Base-by-base conservation (phyloP, 1,140 invertebrate genomes). In the Drosophila elegans region DNA sequence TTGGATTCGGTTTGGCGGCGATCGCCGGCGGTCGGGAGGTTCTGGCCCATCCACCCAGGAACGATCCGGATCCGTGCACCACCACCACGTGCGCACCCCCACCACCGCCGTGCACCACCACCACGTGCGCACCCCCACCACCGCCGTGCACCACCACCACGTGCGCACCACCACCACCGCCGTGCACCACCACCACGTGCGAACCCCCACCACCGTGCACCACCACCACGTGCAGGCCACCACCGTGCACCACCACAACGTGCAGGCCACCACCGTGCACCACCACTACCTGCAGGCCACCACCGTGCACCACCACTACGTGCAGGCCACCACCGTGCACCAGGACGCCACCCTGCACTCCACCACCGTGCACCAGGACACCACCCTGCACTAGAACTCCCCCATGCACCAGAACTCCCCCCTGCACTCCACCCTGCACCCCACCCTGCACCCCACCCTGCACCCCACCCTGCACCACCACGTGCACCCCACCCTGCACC, bases 1-100 rank as follows among this genome's bases (percentile, higher is more conserved):
- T 73, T 46, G 45, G 52, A 54, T 54, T 68, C 21, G 64, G 44
- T 44, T 25, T 82, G 48, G 71, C 69, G 49, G 56, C 53, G 32
- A 53, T 80, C 51, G 68, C 64, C 62, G 71, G 59, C 52, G 36
- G 42, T 39, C 64, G 29, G 5, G 51, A 16, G n/a, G 66, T 11
- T 16, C 42, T 53, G 39, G 38, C 45, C 9, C 46, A 66, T 1
- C 39, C 25, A 25, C 46, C 53, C 7, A 60, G 38, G 46, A 10
- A 6, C 29, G 80, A 64, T 2, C 36, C n/a, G 2, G 11, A 25
- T n/a, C 21, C 57, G 1, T 13, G 38, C 12, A 59, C 21, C 11
- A 21, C 46, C 13, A 42, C 27, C 27, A 29, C 49, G 7, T 44
- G 49, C 9, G 10, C 12, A 4, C 27, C 60, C 36, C 29, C 12